Evolutionary conservation across 1,140 invertebrate species (phyloP), one percentile per base, ranked within the genome.

Genomic region (Wiebesia pumilae): DNA sequence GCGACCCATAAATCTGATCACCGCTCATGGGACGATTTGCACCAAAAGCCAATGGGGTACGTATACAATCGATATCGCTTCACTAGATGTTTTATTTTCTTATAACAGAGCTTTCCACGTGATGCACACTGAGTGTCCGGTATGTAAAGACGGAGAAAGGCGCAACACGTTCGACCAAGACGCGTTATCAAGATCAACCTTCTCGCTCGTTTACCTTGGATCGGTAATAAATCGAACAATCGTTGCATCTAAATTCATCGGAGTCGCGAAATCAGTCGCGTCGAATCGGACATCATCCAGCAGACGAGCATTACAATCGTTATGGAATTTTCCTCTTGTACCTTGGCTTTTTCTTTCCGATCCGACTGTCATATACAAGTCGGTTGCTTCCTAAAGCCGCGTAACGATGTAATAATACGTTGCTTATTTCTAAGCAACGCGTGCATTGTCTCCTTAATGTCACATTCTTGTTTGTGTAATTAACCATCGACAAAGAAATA

Each of bases 151-250:
- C 30, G 12, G 19, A 33, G 30, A 33, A 69, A 69, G 3, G n/a
- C 12, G 47, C 3, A n/a, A n/a, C n/a, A 27, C 65, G n/a, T 38
- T 83, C 47, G 33, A 27, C 3, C 67, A n/a, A 58, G 43, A 58
- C n/a, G 27, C 21, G 16, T 10, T 38, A 75, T 83, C 43, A 58
- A 75, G 69, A 54, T 83, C 47, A 62, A 83, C 40, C 51, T 75
- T 30, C 7, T 27, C 43, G 21, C 82, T 75, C n/a, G 43, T 58
- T 54, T 38, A 47, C 65, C 71, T 47, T 51, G 2, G 9, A 54
- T 58, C 43, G 2, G 19, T 30, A 51, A 79, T 54, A 54, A 51
- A 78, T 51, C 51, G 43, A 51, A 14, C 4, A 14, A 33, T 27
- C 51, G 51, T 78, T 30, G 75, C 75, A 40, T 47, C 75, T 30